These are phyloP conservation scores for Agrenia bidenticulata DNA, from an alignment of 2,888 invertebrate genomes.

Conservation along the genomic window DNA sequence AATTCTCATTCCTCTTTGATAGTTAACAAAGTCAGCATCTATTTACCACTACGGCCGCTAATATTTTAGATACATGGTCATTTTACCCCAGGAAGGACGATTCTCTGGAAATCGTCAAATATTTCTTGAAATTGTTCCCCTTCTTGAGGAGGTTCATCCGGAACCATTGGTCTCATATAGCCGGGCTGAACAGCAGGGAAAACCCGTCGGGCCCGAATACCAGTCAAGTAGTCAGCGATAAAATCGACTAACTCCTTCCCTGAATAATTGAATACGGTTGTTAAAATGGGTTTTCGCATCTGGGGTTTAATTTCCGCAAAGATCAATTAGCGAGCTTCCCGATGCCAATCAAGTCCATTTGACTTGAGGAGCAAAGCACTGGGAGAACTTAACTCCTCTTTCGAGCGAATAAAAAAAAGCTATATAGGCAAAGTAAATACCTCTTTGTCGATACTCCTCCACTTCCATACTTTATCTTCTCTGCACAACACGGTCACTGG, in stretches of 20 bases:
- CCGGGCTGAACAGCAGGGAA: slow-evolving; percentile 57
- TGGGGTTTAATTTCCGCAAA: slow-evolving; percentile 38
- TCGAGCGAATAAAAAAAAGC: neutral
- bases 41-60: neutral
- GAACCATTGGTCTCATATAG: slow-evolving; percentile 82
- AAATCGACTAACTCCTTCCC: slow-evolving; percentile 99
- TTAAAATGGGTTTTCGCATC: slow-evolving; percentile 32
- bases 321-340: slow-evolving; percentile 39
- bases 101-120: slow-evolving; percentile 85
- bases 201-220: slow-evolving; percentile 83
- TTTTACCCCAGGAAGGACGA: slow-evolving; percentile 93
- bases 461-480: slow-evolving; percentile 54
- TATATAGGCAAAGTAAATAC: slow-evolving; percentile 49
- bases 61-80: neutral
- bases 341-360: slow-evolving; percentile 33
- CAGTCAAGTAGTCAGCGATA: slow-evolving; percentile 93
- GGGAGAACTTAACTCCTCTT: slow-evolving; percentile 2
- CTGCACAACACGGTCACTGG: slow-evolving; percentile 38
- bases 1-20: no score
- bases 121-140: slow-evolving; percentile 91
- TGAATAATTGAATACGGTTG: slow-evolving; percentile 55
- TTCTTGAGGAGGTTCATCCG: slow-evolving; percentile 78
- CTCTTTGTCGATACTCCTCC: slow-evolving; percentile 55
- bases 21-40: no score
- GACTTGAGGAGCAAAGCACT: neutral